Base-by-base conservation (phyloP, 2,888 invertebrate species). In the Ernsta delagoae region DNA sequence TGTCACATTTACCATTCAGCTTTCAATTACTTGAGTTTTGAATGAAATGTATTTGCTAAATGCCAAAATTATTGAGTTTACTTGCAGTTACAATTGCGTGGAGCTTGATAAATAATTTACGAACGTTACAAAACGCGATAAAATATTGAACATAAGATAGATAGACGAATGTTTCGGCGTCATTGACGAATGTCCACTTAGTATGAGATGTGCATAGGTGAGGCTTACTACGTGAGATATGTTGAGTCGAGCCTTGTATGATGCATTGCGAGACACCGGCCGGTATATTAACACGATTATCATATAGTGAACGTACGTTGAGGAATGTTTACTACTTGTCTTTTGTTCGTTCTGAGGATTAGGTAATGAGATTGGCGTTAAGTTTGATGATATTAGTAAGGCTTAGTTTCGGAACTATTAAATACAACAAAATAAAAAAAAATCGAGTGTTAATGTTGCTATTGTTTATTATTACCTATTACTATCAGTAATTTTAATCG, bases 281-380 rank as follows among this genome's bases (percentile, higher is more conserved):
- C 11, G 11, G 24, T 31, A 45, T 60, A 60, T 60, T 60, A 60
- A 45, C 45, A 12, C 24, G 45, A 60, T 60, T 60, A 60, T 45
- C 60, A 43, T 45, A 60, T 60, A 45, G 45, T 60, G 24, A 16
- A 24, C 59, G 59, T 43, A 43, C 60, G 45, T 31, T 9, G 54
- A 9, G 31, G 16, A 24, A 31, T 54, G 12, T 54, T 16, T 16
- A n/a, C n/a, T n/a, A n/a, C n/a, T n/a, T n/a, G n/a, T n/a, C n/a
- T n/a, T n/a, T n/a, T n/a, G n/a, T n/a, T n/a, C n/a, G n/a, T n/a
- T n/a, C n/a, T n/a, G n/a, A n/a, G n/a, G n/a, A n/a, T n/a, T n/a
- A n/a, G n/a, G n/a, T n/a, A n/a, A n/a, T n/a, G n/a, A n/a, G n/a
- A n/a, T n/a, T n/a, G n/a, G n/a, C n/a, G n/a, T n/a, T n/a, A n/a